Conservation (phyloP, 1,140 invertebrate genomes). For the Tenebrio molitor region DNA sequence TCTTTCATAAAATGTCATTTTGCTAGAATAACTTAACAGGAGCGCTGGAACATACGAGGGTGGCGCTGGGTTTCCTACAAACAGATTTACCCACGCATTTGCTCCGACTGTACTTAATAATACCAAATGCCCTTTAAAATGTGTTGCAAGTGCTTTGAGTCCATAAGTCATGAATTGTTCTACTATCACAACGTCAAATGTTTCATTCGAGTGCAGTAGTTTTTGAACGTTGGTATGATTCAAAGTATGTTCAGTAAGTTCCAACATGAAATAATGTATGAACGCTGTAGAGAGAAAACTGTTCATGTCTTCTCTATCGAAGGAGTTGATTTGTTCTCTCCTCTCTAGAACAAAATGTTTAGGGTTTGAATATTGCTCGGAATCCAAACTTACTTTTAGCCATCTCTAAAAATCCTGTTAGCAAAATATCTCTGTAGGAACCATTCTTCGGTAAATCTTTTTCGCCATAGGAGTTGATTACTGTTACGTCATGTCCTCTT, state of each 20-base stretch:
- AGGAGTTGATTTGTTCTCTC: constrained; percentile 26
- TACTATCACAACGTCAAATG: constrained; percentile 67
- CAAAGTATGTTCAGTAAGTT: constrained; percentile 34
- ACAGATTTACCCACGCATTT: constrained; percentile 50
- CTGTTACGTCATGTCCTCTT: constrained; percentile 77
- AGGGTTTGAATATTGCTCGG: background rate
- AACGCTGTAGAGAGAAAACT: background rate
- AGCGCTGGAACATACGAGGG: constrained; percentile 63
- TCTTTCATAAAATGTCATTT: constrained; percentile 67
- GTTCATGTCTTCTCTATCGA: constrained; percentile 4
- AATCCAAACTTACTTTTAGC: constrained; percentile 22
- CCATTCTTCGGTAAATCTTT: constrained; percentile 63
- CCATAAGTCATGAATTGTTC: constrained; percentile 68
- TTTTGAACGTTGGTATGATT: constrained; percentile 47
- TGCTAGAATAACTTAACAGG: constrained; percentile 58
- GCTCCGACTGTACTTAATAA: constrained; percentile 63
- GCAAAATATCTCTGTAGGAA: constrained; percentile 45
- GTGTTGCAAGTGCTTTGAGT: constrained; percentile 63
- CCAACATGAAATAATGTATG: background rate
- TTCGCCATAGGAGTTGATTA: constrained; percentile 74
- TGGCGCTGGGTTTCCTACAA: constrained; percentile 64
- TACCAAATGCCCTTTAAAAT: constrained; percentile 65
- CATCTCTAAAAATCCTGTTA: constrained; percentile 9
- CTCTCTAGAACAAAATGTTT: constrained; percentile 16
- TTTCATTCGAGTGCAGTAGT: constrained; percentile 59